A percentile compares a stretch with the other conserved stretches of the same genome.
These are phyloP conservation scores for Lepeophtheirus nordmannii DNA, from an alignment of 2,888 invertebrate species.

Conservation along the genomic window DNA sequence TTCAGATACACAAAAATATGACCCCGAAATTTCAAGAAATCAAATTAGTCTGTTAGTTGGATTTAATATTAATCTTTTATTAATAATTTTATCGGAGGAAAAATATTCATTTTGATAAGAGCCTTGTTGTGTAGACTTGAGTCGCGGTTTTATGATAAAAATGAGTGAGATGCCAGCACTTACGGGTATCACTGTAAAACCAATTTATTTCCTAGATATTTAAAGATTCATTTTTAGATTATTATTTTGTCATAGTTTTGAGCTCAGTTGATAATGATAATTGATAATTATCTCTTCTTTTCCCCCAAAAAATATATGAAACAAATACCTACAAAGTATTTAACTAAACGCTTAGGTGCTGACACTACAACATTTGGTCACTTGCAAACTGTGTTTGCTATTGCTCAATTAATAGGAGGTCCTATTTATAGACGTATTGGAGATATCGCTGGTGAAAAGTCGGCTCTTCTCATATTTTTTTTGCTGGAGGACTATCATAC, in stretches of 20 bases:
- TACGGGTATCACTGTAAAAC: too few relatives aligned
- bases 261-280: background rate
- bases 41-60: too few relatives aligned
- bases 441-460: slow-evolving; percentile 18
- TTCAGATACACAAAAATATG: too few relatives aligned
- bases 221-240: background rate
- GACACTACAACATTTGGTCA: slow-evolving; percentile 19
- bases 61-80: too few relatives aligned
- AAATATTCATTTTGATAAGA: background rate
- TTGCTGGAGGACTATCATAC: slow-evolving; percentile 4
- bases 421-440: slow-evolving; percentile 21
- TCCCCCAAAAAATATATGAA: too few relatives aligned
- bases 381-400: slow-evolving; percentile 19
- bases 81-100: too few relatives aligned
- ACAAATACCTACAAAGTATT: too few relatives aligned
- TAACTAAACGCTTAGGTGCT: slow-evolving; percentile 16
- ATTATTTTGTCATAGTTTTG: background rate
- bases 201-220: background rate
- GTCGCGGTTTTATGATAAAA: background rate
- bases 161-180: background rate
- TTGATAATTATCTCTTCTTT: background rate
- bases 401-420: slow-evolving; percentile 21
- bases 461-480: slow-evolving; percentile 14
- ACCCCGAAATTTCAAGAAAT: too few relatives aligned
- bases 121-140: background rate